These are phyloP conservation scores for Anguilla pacifica DNA, from an alignment of 2,797 vertebrate genomes.

Conservation along the genomic window DNA sequence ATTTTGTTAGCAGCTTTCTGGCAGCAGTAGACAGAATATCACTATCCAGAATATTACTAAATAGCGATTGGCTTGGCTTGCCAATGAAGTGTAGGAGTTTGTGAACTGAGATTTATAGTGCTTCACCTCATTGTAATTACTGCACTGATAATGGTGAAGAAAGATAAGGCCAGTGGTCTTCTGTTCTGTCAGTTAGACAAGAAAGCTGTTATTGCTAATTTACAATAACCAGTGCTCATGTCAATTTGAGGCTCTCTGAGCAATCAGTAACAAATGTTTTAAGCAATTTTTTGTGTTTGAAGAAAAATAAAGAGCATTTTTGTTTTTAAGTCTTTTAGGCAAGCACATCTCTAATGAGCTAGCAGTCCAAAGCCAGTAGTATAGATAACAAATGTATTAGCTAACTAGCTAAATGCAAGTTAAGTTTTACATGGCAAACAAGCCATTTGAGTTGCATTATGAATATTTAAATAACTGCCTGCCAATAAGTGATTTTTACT, in stretches of 20 bases:
- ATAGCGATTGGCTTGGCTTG: neutral
- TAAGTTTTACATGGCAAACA: neutral
- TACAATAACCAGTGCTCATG: neutral
- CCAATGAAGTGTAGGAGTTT: neutral
- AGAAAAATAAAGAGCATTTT: too few relatives aligned
- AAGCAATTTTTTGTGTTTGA: neutral
- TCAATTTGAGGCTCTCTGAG: neutral
- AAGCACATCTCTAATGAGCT: neutral
- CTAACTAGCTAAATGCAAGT: neutral
- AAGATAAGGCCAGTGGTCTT: neutral
- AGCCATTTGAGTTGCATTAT: neutral
- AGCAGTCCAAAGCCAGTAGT: neutral
- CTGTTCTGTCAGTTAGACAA: neutral
- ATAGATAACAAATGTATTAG: neutral
- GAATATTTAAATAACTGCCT: neutral
- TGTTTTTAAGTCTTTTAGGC: too few relatives aligned
- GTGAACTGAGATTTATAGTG: neutral
- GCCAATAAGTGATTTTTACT: neutral
- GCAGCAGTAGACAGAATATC: slow-evolving; percentile 38
- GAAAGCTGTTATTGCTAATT: neutral
- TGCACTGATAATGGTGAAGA: neutral
- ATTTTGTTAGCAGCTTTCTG: slow-evolving; percentile 39
- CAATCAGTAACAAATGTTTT: neutral
- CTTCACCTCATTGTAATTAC: neutral
- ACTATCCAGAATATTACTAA: slow-evolving; percentile 8